A percentile compares a stretch with the other conserved stretches of the same genome.
phyloP scores from a whole-genome alignment of 2,113 vertebrate genomes.

The Gymnorhina tibicen region DNA sequence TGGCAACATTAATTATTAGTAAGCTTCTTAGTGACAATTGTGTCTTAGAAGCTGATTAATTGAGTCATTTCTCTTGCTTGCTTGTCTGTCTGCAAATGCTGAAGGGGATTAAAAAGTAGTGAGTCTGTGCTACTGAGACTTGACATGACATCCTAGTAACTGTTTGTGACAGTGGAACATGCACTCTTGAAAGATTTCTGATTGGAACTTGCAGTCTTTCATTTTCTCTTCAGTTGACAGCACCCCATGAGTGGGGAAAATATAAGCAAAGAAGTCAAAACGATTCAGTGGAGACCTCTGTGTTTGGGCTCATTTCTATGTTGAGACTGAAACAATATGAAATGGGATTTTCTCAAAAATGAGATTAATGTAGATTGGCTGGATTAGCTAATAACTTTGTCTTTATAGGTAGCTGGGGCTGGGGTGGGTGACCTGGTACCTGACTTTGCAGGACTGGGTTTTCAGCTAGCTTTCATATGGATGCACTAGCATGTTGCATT shows the following conservation, averaged over 20 bases:
- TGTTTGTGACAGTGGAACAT: neutral
- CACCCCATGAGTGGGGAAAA: neutral
- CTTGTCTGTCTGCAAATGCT: neutral
- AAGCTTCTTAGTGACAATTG: neutral
- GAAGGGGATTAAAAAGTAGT: neutral
- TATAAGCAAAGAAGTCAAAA: conserved; percentile 11
- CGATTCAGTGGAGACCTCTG: neutral
- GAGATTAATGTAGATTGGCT: neutral
- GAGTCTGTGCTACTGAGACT: neutral
- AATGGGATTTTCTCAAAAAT: neutral
- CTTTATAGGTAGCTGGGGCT: neutral
- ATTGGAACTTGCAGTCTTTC: conserved; percentile 6
- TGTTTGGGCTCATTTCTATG: neutral
- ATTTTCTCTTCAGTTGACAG: conserved; percentile 40
- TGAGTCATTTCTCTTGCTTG: neutral
- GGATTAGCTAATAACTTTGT: neutral
- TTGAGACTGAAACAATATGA: neutral
- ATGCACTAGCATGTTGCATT: neutral
- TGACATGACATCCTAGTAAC: neutral
- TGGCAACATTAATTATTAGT: neutral
- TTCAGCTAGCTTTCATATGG: neutral
- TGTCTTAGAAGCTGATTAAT: neutral
- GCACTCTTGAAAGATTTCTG: neutral
- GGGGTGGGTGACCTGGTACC: neutral
- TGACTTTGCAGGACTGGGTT: neutral